Percentiles rank a stretch among this genome's conserved stretches.
Conservation (phyloP, 2,113 vertebrate species). For the Sigmodon hispidus region DNA sequence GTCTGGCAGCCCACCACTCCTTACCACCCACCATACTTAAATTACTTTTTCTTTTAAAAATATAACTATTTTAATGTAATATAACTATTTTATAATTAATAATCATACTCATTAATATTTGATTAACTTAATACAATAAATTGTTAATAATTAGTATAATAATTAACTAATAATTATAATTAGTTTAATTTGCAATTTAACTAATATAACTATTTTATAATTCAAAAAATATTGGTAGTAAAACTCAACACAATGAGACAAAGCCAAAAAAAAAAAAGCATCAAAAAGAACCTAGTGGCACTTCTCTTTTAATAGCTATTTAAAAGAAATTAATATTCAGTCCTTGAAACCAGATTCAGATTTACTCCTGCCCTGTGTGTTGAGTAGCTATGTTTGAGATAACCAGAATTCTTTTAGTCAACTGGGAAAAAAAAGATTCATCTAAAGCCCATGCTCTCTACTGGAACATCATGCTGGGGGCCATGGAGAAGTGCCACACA, state of each 20-base stretch:
- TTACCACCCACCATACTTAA: neutral
- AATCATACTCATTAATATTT: too few relatives aligned
- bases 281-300: neutral
- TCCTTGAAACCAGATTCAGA: neutral
- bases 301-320: constrained; percentile 23
- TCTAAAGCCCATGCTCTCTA: neutral
- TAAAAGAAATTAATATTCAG: constrained; percentile 9
- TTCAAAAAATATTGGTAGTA: constrained; percentile 14
- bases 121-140: too few relatives aligned
- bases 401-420: neutral
- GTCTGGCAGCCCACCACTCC: neutral
- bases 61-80: neutral
- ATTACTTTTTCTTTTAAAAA: neutral
- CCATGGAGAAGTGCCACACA: neutral
- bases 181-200: too few relatives aligned
- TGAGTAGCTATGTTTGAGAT: neutral
- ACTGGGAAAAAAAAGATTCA: neutral
- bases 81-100: too few relatives aligned
- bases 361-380: neutral
- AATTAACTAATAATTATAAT: too few relatives aligned
- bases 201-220: neutral
- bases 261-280: neutral
- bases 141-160: too few relatives aligned
- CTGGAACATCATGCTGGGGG: neutral
- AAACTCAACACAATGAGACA: neutral